Conservation (phyloP, 2,113 vertebrate species). For the Phyllostomus hastatus region DNA sequence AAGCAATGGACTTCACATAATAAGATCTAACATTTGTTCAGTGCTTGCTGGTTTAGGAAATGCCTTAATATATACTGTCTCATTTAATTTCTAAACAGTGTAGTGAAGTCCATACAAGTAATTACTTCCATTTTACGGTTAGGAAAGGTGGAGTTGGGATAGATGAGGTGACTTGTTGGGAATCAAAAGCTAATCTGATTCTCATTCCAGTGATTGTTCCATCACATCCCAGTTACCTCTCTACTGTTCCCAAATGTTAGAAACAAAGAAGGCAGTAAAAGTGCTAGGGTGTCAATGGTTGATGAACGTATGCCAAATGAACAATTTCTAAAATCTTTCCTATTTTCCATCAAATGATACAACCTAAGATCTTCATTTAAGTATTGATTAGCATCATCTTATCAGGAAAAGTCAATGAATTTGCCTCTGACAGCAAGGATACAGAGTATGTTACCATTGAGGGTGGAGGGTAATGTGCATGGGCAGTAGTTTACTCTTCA, state of each 20-base stretch:
- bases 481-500: neutral
- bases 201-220: neutral
- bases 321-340: neutral
- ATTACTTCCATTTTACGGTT: neutral
- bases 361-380: neutral
- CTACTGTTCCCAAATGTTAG: neutral
- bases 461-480: neutral
- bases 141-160: neutral
- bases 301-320: neutral
- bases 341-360: neutral
- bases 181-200: neutral
- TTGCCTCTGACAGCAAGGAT: neutral
- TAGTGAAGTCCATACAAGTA: neutral
- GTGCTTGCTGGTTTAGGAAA: neutral
- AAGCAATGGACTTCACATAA: neutral
- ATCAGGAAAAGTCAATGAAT: neutral
- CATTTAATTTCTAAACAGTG: slow-evolving; percentile 31
- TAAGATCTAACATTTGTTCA: neutral
- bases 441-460: neutral
- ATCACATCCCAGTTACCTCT: neutral
- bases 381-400: neutral
- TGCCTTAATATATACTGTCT: neutral
- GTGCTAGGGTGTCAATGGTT: neutral
- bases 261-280: neutral
- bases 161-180: neutral